Evolutionary conservation across 30 jellyfish, hydroid and myxozoan species (phyloP).

Genomic region (Chrysaora quinquecirrha): DNA sequence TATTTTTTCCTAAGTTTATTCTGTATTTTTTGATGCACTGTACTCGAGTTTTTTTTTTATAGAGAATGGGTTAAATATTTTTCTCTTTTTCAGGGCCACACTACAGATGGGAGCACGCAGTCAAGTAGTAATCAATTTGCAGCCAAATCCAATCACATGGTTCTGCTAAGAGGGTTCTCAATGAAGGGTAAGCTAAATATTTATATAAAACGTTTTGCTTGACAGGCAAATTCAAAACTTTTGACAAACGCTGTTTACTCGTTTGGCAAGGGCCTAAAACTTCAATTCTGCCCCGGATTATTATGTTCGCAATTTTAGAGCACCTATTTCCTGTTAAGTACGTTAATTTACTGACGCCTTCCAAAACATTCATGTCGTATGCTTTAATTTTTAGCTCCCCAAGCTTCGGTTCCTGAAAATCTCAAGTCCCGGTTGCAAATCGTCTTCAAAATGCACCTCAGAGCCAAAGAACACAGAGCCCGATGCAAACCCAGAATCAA

Average conservation of each 20-base stretch:
- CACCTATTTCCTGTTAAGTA: no score
- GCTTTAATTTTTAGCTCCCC: background rate
- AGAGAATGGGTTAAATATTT: no score
- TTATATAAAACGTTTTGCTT: no score
- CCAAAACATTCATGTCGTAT: no score
- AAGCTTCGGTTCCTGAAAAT: background rate
- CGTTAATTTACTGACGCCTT: no score
- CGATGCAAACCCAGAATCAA: background rate
- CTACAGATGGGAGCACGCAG: constrained; percentile 46
- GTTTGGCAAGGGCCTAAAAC: no score
- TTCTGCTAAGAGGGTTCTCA: constrained; percentile 63
- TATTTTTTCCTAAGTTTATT: background rate
- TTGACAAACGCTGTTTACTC: no score
- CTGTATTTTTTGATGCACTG: background rate
- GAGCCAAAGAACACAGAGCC: background rate
- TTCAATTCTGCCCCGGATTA: no score
- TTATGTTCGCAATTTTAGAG: no score
- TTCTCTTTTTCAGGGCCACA: constrained; percentile 21
- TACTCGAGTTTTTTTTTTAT: background rate
- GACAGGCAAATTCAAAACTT: no score
- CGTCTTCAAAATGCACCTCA: background rate
- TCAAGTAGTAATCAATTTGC: constrained; percentile 35
- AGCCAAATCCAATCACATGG: constrained; percentile 71
- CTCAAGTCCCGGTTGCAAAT: background rate
- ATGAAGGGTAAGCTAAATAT: constrained; percentile 60